Percentiles rank a stretch among this genome's conserved stretches.
phyloP scores from a whole-genome alignment of 1,140 invertebrate species.

The Eueides isabella region DNA sequence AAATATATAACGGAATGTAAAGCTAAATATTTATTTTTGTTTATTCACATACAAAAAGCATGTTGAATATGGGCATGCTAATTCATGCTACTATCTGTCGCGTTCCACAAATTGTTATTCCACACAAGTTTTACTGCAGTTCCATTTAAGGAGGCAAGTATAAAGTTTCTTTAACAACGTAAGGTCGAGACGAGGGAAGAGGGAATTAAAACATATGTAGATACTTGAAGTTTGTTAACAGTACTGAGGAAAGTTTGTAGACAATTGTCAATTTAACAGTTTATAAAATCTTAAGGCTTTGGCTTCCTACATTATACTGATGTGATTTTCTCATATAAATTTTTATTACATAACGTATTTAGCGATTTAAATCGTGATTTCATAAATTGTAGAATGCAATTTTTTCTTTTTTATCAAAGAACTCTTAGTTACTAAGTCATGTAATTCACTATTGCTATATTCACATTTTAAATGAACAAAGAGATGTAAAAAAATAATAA shows the following conservation, averaged over 20 bases:
- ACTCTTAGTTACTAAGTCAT: too few species aligned
- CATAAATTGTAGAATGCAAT: too few species aligned
- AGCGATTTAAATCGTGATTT: too few species aligned
- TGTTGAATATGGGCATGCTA: neutral
- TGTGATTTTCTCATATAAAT: neutral
- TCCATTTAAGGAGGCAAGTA: slow-evolving; percentile 20
- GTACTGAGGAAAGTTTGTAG: neutral
- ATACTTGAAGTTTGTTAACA: slow-evolving; percentile 3
- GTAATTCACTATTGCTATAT: too few species aligned
- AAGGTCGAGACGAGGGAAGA: slow-evolving; percentile 9
- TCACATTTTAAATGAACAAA: too few species aligned
- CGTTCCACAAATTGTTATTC: slow-evolving; percentile 10
- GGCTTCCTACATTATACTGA: neutral
- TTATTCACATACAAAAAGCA: neutral
- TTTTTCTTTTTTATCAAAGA: too few species aligned
- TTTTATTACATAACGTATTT: too few species aligned
- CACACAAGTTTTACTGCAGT: slow-evolving; percentile 14
- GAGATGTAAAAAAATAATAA: too few species aligned
- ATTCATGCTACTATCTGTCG: neutral
- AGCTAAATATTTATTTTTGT: too few species aligned
- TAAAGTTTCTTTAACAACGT: slow-evolving; percentile 19
- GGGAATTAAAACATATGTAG: slow-evolving; percentile 16
- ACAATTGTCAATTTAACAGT: slow-evolving; percentile 7
- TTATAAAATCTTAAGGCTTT: neutral
- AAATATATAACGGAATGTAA: too few species aligned